These are phyloP conservation scores for Rhinolophus sinicus DNA, from an alignment of 2,113 vertebrate genomes.

Conservation along the genomic window DNA sequence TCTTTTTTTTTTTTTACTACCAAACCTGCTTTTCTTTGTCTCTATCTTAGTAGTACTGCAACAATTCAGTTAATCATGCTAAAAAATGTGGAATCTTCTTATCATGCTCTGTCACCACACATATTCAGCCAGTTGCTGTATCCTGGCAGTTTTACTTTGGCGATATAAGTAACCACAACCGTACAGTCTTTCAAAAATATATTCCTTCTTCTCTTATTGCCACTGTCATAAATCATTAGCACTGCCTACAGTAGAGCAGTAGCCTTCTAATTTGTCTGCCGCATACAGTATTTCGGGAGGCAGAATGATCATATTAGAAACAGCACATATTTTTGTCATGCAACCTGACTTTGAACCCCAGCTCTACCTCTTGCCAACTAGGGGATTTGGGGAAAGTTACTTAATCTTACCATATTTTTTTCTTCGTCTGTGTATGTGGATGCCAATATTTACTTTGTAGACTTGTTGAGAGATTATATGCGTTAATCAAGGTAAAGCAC, in stretches of 20 bases:
- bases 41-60: neutral
- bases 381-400: conserved; percentile 7
- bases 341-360: neutral
- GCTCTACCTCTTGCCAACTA: neutral
- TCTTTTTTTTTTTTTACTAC: neutral
- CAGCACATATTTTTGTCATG: neutral
- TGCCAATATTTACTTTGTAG: neutral
- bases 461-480: neutral
- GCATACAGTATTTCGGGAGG: neutral
- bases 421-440: neutral
- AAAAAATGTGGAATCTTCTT: neutral
- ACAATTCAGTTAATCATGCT: neutral
- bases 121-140: neutral
- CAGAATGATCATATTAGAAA: neutral
- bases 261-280: neutral
- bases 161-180: conserved; percentile 1
- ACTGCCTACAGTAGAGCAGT: neutral
- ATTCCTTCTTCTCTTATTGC: conserved; percentile 10
- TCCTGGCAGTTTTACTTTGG: conserved; percentile 1
- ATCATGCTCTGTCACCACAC: neutral
- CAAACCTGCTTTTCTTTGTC: neutral
- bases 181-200: conserved; percentile 6
- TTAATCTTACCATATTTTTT: neutral
- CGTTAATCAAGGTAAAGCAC: neutral
- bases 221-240: neutral